Percentiles rank a stretch among this genome's conserved stretches.
Conservation (phyloP, 2,888 invertebrate genomes). For the Petrophora chlorosata region DNA sequence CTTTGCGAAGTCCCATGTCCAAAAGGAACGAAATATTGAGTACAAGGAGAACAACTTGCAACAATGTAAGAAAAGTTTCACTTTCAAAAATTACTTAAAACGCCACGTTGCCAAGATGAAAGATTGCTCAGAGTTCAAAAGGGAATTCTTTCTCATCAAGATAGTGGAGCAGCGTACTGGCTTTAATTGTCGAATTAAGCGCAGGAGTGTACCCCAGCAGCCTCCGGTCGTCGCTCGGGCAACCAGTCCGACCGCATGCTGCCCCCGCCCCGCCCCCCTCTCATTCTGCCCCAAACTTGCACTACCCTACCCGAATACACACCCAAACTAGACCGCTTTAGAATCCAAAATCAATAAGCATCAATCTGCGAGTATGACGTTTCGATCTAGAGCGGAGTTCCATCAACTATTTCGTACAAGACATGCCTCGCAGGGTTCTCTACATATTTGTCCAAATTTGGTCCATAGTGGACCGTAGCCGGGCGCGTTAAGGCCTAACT, state of each 20-base stretch:
- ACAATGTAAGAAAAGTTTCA: conserved; percentile 4
- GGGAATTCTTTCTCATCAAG: conserved; percentile 46
- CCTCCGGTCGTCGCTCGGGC: conserved; percentile 81
- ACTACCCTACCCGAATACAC: conserved; percentile 41
- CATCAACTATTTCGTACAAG: conserved; percentile 72
- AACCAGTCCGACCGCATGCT: conserved; percentile 80
- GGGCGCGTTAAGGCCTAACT: conserved; percentile 52
- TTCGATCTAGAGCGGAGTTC: conserved; percentile 39
- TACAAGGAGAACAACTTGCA: too few species aligned
- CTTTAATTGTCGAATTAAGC: conserved; percentile 58
- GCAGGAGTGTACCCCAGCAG: conserved; percentile 65
- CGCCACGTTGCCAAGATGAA: conserved; percentile 30
- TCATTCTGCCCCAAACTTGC: conserved; percentile 66
- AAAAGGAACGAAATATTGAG: too few species aligned
- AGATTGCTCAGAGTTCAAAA: conserved; percentile 39
- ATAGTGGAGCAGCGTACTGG: conserved; percentile 45
- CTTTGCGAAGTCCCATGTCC: too few species aligned
- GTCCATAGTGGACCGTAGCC: conserved; percentile 57
- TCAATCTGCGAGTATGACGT: conserved; percentile 39
- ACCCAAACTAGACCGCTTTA: conserved; percentile 40
- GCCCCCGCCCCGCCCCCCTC: conserved; percentile 50
- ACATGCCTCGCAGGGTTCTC: conserved; percentile 74
- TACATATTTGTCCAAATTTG: conserved; percentile 67
- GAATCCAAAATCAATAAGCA: conserved; percentile 35
- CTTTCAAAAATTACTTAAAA: conserved; percentile 22